phyloP scores from a whole-genome alignment of 1,140 invertebrate species.

The Trichomalopsis sarcophagae region DNA sequence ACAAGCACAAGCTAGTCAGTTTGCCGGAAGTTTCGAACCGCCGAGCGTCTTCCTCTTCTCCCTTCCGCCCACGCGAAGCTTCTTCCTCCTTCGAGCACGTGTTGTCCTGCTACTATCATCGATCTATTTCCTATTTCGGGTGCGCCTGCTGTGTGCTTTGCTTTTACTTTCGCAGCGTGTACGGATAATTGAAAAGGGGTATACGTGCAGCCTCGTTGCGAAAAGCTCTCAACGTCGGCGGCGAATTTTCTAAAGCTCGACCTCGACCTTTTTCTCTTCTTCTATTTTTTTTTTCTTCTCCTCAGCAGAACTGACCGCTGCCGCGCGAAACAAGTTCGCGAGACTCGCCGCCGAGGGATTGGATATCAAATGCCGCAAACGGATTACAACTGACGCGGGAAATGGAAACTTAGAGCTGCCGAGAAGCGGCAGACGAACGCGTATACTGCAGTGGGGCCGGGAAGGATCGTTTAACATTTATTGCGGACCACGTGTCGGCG shows the following conservation, averaged over 20 bases:
- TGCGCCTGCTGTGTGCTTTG: too few species aligned
- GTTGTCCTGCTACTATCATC: too few species aligned
- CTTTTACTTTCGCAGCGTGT: too few species aligned
- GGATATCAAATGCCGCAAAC: conserved; percentile 45
- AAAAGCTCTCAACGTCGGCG: neutral
- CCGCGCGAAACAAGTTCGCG: neutral
- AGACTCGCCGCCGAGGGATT: conserved; percentile 28
- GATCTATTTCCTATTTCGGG: too few species aligned
- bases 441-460: neutral
- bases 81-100: neutral
- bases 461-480: conserved; percentile 30
- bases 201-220: too few species aligned
- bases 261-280: too few species aligned
- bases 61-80: neutral
- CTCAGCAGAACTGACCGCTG: neutral
- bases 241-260: neutral
- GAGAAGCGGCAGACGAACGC: neutral
- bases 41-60: neutral
- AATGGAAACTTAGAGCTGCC: conserved; percentile 41
- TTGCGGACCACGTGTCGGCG: neutral
- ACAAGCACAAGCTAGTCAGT: conserved; percentile 1
- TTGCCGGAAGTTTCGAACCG: conserved; percentile 29
- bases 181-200: too few species aligned
- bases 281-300: too few species aligned
- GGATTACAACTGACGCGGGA: conserved; percentile 46